Percentiles rank a stretch among this genome's conserved stretches.
Evolutionary conservation across 2,888 invertebrate species (phyloP).

Genomic region (Tachystola acroxantha): DNA sequence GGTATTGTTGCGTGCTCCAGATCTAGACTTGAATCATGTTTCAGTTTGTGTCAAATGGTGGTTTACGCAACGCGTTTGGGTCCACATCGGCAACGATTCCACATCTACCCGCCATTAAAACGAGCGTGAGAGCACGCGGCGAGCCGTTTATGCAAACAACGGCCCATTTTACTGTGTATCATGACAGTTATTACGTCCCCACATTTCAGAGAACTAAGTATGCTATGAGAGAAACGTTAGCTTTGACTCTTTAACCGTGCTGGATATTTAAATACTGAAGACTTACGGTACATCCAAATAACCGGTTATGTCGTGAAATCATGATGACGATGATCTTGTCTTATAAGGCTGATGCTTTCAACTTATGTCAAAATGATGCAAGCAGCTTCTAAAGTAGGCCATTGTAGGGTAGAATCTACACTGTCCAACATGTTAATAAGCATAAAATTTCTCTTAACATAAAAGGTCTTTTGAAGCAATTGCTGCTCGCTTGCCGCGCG

Average conservation of each 20-base stretch:
- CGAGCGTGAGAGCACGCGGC: constrained; percentile 53
- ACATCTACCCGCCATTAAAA: constrained; percentile 44
- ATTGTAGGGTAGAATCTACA: too few relatives aligned
- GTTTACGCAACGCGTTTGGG: constrained; percentile 43
- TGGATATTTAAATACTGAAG: too few relatives aligned
- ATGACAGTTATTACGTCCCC: constrained; percentile 56
- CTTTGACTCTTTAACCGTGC: background rate
- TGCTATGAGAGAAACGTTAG: background rate
- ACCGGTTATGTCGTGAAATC: too few relatives aligned
- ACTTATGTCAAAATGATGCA: too few relatives aligned
- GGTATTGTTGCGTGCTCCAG: background rate
- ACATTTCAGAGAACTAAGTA: constrained; percentile 3
- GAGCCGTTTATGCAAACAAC: constrained; percentile 65
- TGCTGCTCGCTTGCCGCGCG: too few relatives aligned
- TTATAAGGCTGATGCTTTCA: too few relatives aligned
- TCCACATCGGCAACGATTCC: constrained; percentile 32
- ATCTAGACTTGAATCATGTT: background rate
- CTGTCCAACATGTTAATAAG: too few relatives aligned
- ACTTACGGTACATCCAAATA: too few relatives aligned
- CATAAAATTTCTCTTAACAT: too few relatives aligned
- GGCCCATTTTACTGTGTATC: constrained; percentile 48
- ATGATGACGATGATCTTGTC: too few relatives aligned
- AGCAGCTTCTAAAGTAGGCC: too few relatives aligned
- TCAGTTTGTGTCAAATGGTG: constrained; percentile 14
- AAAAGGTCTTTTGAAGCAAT: too few relatives aligned